These are phyloP conservation scores for Euura saliciscinereae DNA, from an alignment of 1,140 invertebrate species.

Conservation along the genomic window DNA sequence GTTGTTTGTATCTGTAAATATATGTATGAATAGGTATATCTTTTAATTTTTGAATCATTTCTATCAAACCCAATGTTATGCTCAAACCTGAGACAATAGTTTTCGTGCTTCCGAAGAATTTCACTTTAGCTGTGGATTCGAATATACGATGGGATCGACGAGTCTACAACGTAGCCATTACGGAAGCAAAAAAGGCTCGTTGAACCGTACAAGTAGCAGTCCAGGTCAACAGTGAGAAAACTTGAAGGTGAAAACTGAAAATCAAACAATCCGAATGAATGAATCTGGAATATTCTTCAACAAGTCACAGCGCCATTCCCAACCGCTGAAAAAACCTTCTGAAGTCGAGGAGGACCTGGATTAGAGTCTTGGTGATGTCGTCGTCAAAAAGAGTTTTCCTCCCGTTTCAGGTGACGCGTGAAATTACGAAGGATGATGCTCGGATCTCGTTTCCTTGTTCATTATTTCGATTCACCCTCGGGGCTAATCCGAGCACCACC, in stretches of 20 bases:
- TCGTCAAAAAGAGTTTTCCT: conserved; percentile 3
- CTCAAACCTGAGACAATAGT: no score
- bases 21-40: no score
- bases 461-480: conserved; percentile 7
- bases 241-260: conserved; percentile 1
- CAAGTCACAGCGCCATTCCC: background rate
- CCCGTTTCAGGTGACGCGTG: background rate
- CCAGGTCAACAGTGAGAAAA: background rate
- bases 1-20: no score
- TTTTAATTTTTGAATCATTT: no score
- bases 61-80: no score
- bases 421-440: conserved; percentile 2
- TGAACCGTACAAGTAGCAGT: background rate
- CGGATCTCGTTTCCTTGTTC: conserved; percentile 6
- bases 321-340: background rate
- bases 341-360: background rate
- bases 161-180: no score
- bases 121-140: no score
- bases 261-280: background rate
- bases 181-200: no score
- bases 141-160: no score
- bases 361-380: background rate
- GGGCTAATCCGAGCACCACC: conserved; percentile 1
- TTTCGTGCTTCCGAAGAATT: no score
- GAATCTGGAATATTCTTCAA: background rate